Evolutionary conservation across 2,113 vertebrate genomes (phyloP).

Genomic region (Corvus moneduloides): DNA sequence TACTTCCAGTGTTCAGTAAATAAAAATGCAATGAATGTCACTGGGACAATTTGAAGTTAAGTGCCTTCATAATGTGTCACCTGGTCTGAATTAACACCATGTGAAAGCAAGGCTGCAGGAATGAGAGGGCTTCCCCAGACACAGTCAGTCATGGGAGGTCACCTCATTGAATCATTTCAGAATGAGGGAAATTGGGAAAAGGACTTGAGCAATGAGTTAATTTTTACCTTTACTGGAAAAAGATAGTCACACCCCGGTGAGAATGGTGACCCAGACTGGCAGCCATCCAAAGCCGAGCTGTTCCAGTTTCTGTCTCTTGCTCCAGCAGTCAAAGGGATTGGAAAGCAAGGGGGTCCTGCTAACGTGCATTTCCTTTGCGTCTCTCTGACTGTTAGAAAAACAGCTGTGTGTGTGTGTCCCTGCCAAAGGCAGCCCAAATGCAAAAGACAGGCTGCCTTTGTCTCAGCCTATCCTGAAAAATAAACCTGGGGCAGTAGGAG

Average conservation of each 20-base stretch:
- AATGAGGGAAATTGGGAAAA: not conserved
- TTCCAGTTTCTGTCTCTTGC: not conserved
- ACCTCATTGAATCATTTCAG: not conserved
- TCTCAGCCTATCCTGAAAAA: not conserved
- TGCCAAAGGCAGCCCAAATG: not conserved
- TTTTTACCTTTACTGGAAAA: not conserved
- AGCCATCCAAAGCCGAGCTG: rapidly evolving
- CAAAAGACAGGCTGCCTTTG: not conserved
- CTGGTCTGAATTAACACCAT: not conserved
- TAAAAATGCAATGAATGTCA: not conserved
- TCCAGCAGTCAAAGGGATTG: not conserved
- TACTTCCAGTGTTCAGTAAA: not conserved
- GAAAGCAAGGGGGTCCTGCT: not conserved
- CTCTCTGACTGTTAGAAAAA: not conserved
- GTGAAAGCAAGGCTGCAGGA: not conserved
- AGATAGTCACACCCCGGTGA: not conserved
- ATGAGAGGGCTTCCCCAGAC: not conserved
- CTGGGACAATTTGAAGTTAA: not conserved
- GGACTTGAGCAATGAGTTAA: not conserved
- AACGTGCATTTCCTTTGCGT: not conserved
- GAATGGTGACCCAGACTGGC: not conserved
- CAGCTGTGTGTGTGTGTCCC: not conserved
- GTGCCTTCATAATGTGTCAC: not conserved
- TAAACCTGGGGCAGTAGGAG: not conserved
- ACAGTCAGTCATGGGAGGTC: not conserved